Evolutionary conservation across 2,888 invertebrate species (phyloP), one percentile per base, ranked within the genome.

Genomic region (Ichneumoninae sp.): DNA sequence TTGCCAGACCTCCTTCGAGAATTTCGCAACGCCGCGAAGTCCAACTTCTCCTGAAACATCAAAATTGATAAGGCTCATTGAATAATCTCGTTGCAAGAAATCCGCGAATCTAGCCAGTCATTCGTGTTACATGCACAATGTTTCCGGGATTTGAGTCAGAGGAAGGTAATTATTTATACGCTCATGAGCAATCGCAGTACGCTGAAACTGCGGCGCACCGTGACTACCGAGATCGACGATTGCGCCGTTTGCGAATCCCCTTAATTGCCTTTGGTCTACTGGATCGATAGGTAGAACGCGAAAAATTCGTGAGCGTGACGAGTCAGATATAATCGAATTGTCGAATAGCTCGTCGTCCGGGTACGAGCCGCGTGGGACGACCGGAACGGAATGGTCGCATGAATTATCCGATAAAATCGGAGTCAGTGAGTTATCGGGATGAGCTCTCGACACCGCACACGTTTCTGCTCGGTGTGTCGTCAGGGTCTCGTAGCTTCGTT

Each of bases 11-110:
- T 16, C 33, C 22, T 33, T 26, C 57, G 69, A 54, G 52, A 57
- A 69, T 79, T 76, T 54, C 70, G 88, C 78, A 92, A 80, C 0
- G 82, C 80, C 6, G 65, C 36, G 44, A 90, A 91, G 77, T 92
- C 91, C n/a, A 90, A 84, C 84, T 89, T 92, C 22, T 86, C 81
- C 92, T 91, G 75, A 79, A 91, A 89, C 50, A 83, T 30, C 13
- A 50, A 76, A 54, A 71, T 22, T 1, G 19, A 13, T 30, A 72
- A 40, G 10, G 2, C 71, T 22, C 47, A 82, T 19, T 62, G 33
- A 26, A 66, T 57, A 52, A 68, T 72, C 1, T 19, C 54, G 7
- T 66, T 13, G 7, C 19, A 10, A 75, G 33, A 60, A 10, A 52
- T 69, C 40, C 36, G 16, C 13, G 30, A 50, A 16, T 52, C 47